Evolutionary conservation across 1,140 invertebrate genomes (phyloP), one percentile per base, ranked within the genome.

Genomic region (Eubasilissa regina): DNA sequence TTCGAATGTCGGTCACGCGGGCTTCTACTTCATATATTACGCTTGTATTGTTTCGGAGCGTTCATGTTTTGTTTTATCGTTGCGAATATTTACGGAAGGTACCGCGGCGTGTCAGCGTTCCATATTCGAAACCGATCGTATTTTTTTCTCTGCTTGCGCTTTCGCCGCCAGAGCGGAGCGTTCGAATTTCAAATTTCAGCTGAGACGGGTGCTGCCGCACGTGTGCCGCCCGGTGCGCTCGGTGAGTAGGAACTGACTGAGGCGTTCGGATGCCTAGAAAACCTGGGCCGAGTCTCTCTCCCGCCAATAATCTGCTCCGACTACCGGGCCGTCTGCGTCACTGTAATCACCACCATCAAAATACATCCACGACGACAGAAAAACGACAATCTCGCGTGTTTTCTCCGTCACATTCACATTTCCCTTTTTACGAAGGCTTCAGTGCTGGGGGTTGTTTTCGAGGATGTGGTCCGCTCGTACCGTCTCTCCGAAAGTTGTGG

Each of bases 401-500:
- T 9, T 43, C 0, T n/a, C n/a, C 8, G 35, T 12, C 7, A 6
- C 11, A 11, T 12, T 10, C 0, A 43, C 13, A 13, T 8, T 3
- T 0, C 7, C 25, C 21, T 62, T 4, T 64, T 64, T 15, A 13
- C n/a, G 19, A 25, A 12, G 13, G 60, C 35, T 25, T n/a, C 6
- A 11, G n/a, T 64, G 13, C 25, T 64, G 15, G 13, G 45, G 0
- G 64, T 11, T 0, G 44, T 68, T 68, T 68, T 68, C 4, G 8
- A 48, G 3, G 35, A 19, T 6, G 10, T n/a, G n/a, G 13, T 35
- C 25, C 25, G 25, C 25, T 35, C 25, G 15, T n/a, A 68, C 44
- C 64, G 47, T 68, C 64, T 68, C 44, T 64, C 60, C 44, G 64
- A 68, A 68, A 68, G 64, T 68, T 47, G 64, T 68, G 62, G 62